Conservation (phyloP, 2,888 invertebrate species). For the Lasius platythorax region DNA sequence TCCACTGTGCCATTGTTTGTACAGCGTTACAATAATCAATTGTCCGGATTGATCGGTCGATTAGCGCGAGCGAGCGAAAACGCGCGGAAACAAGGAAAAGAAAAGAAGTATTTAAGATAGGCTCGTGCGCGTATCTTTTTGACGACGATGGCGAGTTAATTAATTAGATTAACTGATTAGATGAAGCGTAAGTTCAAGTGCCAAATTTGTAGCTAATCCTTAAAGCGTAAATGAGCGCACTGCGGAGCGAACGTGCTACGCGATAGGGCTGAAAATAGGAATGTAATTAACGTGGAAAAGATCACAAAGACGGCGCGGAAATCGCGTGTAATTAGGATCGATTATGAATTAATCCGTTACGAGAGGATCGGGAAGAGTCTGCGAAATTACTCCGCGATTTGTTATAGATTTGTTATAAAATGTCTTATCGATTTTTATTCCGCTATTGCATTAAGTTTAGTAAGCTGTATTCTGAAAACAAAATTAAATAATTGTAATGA, state of each 20-base stretch:
- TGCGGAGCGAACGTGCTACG: slow-evolving; percentile 49
- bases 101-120: slow-evolving; percentile 26
- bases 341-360: slow-evolving; percentile 8
- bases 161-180: slow-evolving; percentile 73
- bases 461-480: background rate
- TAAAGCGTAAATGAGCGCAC: slow-evolving; percentile 61
- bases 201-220: slow-evolving; percentile 80
- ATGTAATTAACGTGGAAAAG: slow-evolving; percentile 55
- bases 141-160: slow-evolving; percentile 56
- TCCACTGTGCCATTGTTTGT: slow-evolving; percentile 54
- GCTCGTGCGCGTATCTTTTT: slow-evolving; percentile 41
- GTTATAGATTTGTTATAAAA: background rate
- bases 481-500: background rate
- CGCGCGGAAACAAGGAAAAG: slow-evolving; percentile 23
- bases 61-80: slow-evolving; percentile 27
- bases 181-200: slow-evolving; percentile 80
- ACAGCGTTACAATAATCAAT: slow-evolving; percentile 42
- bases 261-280: slow-evolving; percentile 41
- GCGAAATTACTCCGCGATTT: slow-evolving; percentile 2
- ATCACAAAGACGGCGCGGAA: slow-evolving; percentile 6
- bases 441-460: background rate
- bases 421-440: background rate
- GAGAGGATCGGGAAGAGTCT: background rate
- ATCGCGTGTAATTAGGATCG: slow-evolving; percentile 20
- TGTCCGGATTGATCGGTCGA: slow-evolving; percentile 33